phyloP scores from a whole-genome alignment of 2,888 invertebrate species.

The Tetheella fluctuosa region DNA sequence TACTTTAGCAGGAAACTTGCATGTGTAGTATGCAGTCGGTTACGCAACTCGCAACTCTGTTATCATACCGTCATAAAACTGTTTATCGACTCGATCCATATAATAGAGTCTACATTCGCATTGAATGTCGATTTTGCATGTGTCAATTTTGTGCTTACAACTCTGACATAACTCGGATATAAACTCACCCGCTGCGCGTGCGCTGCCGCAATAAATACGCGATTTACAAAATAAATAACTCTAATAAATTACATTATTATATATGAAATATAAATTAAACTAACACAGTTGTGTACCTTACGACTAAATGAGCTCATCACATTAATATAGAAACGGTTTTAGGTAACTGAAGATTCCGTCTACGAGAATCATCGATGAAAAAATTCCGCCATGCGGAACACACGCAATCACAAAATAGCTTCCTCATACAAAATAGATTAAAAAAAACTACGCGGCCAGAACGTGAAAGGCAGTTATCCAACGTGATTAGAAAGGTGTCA shows the following conservation, averaged over 20 bases:
- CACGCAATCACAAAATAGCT: constrained; percentile 65
- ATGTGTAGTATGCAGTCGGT: constrained; percentile 9
- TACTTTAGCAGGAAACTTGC: constrained; percentile 15
- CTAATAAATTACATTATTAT: constrained; percentile 60
- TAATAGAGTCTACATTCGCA: constrained; percentile 69
- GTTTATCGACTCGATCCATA: constrained; percentile 29
- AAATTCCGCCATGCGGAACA: constrained; percentile 50
- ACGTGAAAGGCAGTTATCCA: constrained; percentile 83
- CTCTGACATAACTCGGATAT: constrained; percentile 76
- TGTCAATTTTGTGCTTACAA: constrained; percentile 76
- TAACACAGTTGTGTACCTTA: constrained; percentile 62
- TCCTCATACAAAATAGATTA: constrained; percentile 74
- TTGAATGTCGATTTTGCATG: constrained; percentile 77
- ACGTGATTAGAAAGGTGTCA: constrained; percentile 82
- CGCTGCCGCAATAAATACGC: constrained; percentile 64
- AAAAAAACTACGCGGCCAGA: constrained; percentile 63
- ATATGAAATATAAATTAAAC: constrained; percentile 49
- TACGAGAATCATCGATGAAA: background rate
- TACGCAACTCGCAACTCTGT: constrained; percentile 15
- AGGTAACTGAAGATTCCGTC: constrained; percentile 34
- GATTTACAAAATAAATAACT: constrained; percentile 61
- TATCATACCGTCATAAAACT: constrained; percentile 39
- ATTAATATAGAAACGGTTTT: constrained; percentile 43
- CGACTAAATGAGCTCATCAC: constrained; percentile 71
- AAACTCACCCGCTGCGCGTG: constrained; percentile 60